phyloP scores from a whole-genome alignment of 2,113 vertebrate genomes.

The Megalops atlanticus region DNA sequence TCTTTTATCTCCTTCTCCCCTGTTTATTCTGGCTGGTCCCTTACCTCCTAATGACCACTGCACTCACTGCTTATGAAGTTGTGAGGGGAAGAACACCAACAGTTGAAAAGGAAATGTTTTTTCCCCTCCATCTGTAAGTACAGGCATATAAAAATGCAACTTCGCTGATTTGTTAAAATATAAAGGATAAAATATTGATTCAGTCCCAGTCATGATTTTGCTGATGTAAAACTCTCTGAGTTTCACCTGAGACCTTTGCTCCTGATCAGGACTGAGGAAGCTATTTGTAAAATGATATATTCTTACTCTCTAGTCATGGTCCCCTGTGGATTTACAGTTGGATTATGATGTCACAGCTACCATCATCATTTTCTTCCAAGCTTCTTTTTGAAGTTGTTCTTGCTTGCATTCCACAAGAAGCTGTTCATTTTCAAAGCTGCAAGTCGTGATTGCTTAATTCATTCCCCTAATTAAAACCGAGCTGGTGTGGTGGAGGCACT shows the following conservation, averaged over 20 bases:
- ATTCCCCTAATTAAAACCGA: background rate
- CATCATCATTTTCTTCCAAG: background rate
- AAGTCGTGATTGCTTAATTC: background rate
- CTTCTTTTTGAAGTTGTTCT: background rate
- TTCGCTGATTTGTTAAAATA: background rate
- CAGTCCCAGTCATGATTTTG: background rate
- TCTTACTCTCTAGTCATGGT: background rate
- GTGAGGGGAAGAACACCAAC: background rate
- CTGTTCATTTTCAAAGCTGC: background rate
- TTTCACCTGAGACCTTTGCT: too few species aligned
- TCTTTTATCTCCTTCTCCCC: background rate
- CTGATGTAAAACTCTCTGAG: background rate
- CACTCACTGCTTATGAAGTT: background rate
- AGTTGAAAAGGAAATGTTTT: background rate
- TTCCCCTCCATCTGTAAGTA: background rate
- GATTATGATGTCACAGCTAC: background rate
- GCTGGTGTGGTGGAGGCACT: background rate
- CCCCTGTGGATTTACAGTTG: background rate
- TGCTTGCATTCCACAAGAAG: background rate
- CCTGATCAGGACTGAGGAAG: background rate
- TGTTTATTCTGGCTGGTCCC: background rate
- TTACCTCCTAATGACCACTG: conserved; percentile 9
- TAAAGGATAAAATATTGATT: background rate
- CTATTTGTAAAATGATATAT: background rate
- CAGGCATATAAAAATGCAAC: background rate